These are phyloP conservation scores for Cephus sareptanus DNA, from an alignment of 2,888 invertebrate species.

Conservation along the genomic window DNA sequence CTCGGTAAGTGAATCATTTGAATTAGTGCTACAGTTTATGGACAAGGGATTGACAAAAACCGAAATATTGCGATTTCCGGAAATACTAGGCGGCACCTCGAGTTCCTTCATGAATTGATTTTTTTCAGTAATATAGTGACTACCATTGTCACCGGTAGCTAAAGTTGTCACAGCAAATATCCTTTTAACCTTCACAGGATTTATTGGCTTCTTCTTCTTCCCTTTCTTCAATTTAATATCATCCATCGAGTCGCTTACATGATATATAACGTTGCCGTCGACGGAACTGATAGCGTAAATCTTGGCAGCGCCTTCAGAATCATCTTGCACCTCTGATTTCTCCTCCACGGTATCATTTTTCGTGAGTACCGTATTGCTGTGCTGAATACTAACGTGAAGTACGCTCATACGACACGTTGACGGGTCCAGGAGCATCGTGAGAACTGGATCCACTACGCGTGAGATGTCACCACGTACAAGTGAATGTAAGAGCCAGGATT, in stretches of 20 bases:
- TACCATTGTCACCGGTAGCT: conserved; percentile 63
- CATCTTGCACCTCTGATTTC: conserved; percentile 55
- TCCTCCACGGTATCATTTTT: conserved; percentile 54
- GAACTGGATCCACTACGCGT: conserved; percentile 80
- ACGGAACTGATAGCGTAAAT: conserved; percentile 87
- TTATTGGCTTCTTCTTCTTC: conserved; percentile 48
- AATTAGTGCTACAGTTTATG: conserved; percentile 56
- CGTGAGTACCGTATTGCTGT: conserved; percentile 64
- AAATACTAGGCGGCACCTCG: conserved; percentile 68
- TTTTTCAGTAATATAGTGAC: conserved; percentile 65
- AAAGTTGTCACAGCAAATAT: conserved; percentile 71
- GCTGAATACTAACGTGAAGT: conserved; percentile 76
- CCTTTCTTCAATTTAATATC: conserved; percentile 51
- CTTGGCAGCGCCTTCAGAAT: conserved; percentile 67
- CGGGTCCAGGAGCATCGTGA: conserved; percentile 80
- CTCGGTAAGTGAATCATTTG: conserved; percentile 59
- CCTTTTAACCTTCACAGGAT: conserved; percentile 66
- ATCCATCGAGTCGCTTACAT: conserved; percentile 67
- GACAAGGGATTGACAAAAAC: conserved; percentile 76
- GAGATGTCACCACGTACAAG: conserved; percentile 82
- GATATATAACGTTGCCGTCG: conserved; percentile 81
- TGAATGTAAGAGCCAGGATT: conserved; percentile 81
- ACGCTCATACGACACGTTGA: conserved; percentile 85
- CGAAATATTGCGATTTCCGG: conserved; percentile 70
- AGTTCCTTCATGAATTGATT: conserved; percentile 65